Evolutionary conservation across 1,140 invertebrate genomes (phyloP), one percentile per base, ranked within the genome.

Genomic region (Bombus picipes): DNA sequence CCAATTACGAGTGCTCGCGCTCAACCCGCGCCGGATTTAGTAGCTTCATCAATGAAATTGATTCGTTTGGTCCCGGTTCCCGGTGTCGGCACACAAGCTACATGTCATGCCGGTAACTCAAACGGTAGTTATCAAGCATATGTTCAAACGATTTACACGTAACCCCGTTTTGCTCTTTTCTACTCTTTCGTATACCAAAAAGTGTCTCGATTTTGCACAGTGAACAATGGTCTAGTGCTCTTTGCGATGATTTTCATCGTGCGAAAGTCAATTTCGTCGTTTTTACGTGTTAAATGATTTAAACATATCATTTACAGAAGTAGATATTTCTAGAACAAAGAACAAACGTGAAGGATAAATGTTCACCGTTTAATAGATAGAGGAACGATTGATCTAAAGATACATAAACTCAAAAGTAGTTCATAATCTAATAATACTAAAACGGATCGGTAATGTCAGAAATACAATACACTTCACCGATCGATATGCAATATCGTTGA

Each of bases 11-110:
- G 90, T 93, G 80, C 90, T 90, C 88, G 90, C 87, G 87, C 85
- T 87, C 88, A 59, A 87, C 83, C 88, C 81, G 88, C 8, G 83
- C 81, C 88, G 91, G 93, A 93, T 94, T 94, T 93, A 94, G 89
- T 93, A 91, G 92, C 88, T 93, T 94, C 92, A 94, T 94, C 94
- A 94, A 93, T 92, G 92, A 93, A 93, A 94, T 94, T 93, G 92
- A 94, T 94, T 92, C 89, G 88, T 90, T 88, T 89, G 89, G 91
- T 75, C 68, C 70, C 59, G 59, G 59, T 81, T 82, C 28, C 62
- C 71, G 22, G 47, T 78, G 43, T 78, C 39, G 12, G 25, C 68
- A 57, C 75, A 79, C 76, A 39, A 37, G 34, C 73, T 83, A 88
- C 87, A 86, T 88, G 88, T 88, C 87, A 77, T 88, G 43, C 25